Conservation (phyloP, 2,113 vertebrate species). For the Condylura cristata region DNA sequence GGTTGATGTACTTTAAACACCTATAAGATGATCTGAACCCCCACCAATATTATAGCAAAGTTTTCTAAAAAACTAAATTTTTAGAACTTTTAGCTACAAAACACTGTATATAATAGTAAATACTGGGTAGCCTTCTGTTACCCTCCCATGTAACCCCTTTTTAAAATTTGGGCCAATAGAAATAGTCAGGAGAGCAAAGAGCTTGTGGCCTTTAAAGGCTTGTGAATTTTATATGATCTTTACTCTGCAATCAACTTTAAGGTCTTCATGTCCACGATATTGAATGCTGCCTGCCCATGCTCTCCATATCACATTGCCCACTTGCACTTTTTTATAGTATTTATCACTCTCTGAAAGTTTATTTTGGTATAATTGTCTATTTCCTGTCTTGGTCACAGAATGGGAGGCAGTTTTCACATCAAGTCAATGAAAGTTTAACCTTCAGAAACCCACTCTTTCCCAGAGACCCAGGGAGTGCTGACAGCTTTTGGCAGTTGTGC, state of each 20-base stretch:
- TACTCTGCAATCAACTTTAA: background rate
- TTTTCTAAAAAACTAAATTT: background rate
- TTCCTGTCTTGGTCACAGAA: background rate
- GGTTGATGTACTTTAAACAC: background rate
- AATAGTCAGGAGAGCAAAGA: background rate
- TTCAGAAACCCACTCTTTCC: background rate
- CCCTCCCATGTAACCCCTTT: background rate
- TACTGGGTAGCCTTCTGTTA: background rate
- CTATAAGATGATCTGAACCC: background rate
- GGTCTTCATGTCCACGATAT: background rate
- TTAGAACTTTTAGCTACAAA: background rate
- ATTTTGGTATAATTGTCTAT: background rate
- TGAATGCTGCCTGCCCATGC: background rate
- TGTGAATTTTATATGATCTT: background rate
- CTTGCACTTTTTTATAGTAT: background rate
- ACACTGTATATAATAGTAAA: background rate
- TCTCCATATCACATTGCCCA: background rate
- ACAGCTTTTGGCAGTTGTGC: background rate
- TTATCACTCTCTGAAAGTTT: background rate
- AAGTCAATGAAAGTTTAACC: background rate
- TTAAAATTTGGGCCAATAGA: background rate
- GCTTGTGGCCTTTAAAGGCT: background rate
- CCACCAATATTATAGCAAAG: background rate
- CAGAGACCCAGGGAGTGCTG: background rate
- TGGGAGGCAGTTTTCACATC: background rate